These are phyloP conservation scores for Falco cherrug DNA, from an alignment of 2,797 vertebrate species.

Conservation along the genomic window DNA sequence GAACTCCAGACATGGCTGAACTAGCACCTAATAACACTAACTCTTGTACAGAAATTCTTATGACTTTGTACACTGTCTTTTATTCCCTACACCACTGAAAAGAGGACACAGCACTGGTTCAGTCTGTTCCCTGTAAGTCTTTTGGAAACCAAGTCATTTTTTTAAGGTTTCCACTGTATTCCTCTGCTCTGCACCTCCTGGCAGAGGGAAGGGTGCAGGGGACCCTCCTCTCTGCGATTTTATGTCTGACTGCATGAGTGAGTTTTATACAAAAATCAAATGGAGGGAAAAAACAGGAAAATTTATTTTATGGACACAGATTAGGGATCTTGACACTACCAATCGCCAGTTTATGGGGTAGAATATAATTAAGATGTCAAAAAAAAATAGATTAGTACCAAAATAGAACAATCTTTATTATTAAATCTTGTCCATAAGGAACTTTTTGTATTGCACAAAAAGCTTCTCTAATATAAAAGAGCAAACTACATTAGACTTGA, in stretches of 20 bases:
- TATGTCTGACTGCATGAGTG: not conserved
- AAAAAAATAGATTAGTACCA: slow-evolving; percentile 60
- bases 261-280: slow-evolving; percentile 11
- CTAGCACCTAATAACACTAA: not conserved
- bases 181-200: not conserved
- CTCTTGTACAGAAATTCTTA: not conserved
- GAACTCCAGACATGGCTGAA: not conserved
- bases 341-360: slow-evolving; percentile 56
- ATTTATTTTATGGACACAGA: slow-evolving; percentile 62
- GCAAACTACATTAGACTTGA: not conserved
- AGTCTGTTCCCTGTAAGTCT: not conserved
- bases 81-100: not conserved
- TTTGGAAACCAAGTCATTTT: not conserved
- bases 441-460: not conserved
- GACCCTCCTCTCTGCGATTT: not conserved
- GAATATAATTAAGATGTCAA: slow-evolving; percentile 71
- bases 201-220: not conserved
- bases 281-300: not conserved
- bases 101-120: not conserved
- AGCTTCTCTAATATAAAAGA: not conserved
- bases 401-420: slow-evolving; percentile 53
- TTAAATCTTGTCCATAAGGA: slow-evolving; percentile 36
- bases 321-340: slow-evolving; percentile 67
- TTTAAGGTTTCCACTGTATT: not conserved
- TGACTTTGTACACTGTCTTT: not conserved